phyloP scores from a whole-genome alignment of 2,888 invertebrate genomes.

The Drosophila buzzatii region DNA sequence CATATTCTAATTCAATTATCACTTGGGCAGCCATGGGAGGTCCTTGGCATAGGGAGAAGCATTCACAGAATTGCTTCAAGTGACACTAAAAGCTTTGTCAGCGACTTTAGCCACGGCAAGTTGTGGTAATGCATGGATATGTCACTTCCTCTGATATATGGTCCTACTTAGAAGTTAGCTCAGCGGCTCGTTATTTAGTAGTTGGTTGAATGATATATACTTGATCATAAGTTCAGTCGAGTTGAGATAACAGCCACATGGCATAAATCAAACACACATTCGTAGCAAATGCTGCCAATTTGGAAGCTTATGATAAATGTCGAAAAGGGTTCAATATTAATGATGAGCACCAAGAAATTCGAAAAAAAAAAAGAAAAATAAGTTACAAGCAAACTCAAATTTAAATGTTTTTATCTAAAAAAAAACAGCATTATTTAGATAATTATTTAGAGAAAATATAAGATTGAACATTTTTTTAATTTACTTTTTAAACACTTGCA shows the following conservation, averaged over 20 bases:
- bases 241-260: conserved; percentile 22
- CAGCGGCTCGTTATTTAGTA: conserved; percentile 65
- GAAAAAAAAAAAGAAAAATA: too few species aligned
- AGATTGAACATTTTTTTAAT: too few species aligned
- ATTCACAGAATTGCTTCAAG: conserved; percentile 51
- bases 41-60: conserved; percentile 11
- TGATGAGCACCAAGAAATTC: too few species aligned
- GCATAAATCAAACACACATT: conserved; percentile 53
- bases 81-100: conserved; percentile 83
- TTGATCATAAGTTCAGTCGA: conserved; percentile 51
- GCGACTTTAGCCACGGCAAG: conserved; percentile 70
- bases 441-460: too few species aligned
- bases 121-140: conserved; percentile 73
- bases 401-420: too few species aligned
- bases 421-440: too few species aligned
- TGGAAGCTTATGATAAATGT: neutral
- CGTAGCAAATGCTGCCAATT: neutral
- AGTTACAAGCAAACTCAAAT: too few species aligned
- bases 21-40: conserved; percentile 63
- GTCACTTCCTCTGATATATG: conserved; percentile 73
- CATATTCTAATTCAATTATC: conserved; percentile 84
- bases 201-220: conserved; percentile 53
- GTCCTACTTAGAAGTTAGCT: conserved; percentile 71
- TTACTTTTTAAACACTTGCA: too few species aligned
- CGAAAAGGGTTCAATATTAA: too few species aligned